Evolutionary conservation across 2,113 vertebrate genomes (phyloP).

Genomic region (Bothrops jararaca): DNA sequence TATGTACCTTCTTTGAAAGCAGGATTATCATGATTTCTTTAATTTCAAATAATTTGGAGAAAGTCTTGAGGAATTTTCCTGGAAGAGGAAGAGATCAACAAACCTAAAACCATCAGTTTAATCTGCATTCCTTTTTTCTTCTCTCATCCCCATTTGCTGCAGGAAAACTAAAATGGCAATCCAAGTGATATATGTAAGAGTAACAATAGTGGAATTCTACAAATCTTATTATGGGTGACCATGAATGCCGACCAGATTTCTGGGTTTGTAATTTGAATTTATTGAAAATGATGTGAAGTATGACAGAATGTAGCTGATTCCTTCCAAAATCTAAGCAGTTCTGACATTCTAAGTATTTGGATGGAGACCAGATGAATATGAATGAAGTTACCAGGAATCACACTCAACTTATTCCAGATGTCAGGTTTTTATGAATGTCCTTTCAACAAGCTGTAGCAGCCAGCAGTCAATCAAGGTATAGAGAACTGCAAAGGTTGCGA

Average conservation of each 20-base stretch:
- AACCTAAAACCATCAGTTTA: not conserved
- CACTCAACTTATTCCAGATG: not conserved
- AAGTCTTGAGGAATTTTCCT: not conserved
- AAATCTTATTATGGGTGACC: not conserved
- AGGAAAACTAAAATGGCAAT: not conserved
- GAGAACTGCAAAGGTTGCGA: conserved; percentile 26
- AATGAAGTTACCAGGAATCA: not conserved
- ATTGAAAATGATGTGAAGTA: not conserved
- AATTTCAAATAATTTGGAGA: not conserved
- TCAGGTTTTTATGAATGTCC: conserved; percentile 3
- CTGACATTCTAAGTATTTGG: not conserved
- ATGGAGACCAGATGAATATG: not conserved
- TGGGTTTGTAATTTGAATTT: not conserved
- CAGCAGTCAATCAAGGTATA: conserved; percentile 1
- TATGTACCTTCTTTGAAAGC: not conserved
- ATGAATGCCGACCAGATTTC: not conserved
- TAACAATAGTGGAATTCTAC: not conserved
- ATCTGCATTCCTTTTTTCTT: not conserved
- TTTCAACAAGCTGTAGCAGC: conserved; percentile 11
- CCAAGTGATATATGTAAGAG: not conserved
- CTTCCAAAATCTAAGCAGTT: not conserved
- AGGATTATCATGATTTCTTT: not conserved
- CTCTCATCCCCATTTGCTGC: not conserved
- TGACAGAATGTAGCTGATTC: not conserved
- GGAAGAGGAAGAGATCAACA: not conserved